Evolutionary conservation across 2,797 vertebrate species (phyloP).

Genomic region (Sphaeramia orbicularis): DNA sequence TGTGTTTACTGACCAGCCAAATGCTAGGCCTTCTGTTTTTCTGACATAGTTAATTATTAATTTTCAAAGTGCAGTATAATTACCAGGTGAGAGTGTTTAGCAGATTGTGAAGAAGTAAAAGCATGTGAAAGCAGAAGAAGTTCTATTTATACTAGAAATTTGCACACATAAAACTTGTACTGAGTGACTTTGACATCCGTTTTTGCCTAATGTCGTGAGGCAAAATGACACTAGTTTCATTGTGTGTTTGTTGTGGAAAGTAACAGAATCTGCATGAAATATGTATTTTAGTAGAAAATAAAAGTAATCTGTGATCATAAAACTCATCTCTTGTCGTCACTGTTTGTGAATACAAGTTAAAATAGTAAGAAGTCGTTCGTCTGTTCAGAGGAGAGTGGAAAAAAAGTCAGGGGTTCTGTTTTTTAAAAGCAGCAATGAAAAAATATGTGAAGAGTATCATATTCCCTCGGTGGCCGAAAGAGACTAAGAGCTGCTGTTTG

Average conservation of each 20-base stretch:
- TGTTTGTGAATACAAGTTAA: background rate
- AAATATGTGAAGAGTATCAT: slow-evolving; percentile 5
- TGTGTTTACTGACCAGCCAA: no score
- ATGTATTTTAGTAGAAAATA: slow-evolving; percentile 81
- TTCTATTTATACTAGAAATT: slow-evolving; percentile 47
- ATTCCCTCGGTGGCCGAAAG: slow-evolving; percentile 39
- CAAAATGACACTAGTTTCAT: slow-evolving; percentile 39
- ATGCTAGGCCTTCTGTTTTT: no score
- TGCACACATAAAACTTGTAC: slow-evolving; percentile 52
- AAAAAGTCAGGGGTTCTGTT: background rate
- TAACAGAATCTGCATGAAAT: slow-evolving; percentile 75
- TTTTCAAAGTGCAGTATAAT: slow-evolving; percentile 5
- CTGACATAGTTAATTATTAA: background rate
- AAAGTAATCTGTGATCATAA: slow-evolving; percentile 64
- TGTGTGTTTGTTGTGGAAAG: slow-evolving; percentile 76
- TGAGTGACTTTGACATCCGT: slow-evolving; percentile 38
- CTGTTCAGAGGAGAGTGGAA: background rate
- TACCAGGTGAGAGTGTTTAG: slow-evolving; percentile 37
- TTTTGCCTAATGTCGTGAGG: slow-evolving; percentile 42
- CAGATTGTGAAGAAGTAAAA: slow-evolving; percentile 26
- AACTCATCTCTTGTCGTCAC: slow-evolving; percentile 10
- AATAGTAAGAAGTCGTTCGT: slow-evolving; percentile 6
- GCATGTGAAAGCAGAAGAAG: slow-evolving; percentile 39
- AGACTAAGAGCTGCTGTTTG: slow-evolving; percentile 26
- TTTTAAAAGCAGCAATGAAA: slow-evolving; percentile 34